These are phyloP conservation scores for Picus viridis DNA, from an alignment of 2,797 vertebrate species.

Conservation along the genomic window DNA sequence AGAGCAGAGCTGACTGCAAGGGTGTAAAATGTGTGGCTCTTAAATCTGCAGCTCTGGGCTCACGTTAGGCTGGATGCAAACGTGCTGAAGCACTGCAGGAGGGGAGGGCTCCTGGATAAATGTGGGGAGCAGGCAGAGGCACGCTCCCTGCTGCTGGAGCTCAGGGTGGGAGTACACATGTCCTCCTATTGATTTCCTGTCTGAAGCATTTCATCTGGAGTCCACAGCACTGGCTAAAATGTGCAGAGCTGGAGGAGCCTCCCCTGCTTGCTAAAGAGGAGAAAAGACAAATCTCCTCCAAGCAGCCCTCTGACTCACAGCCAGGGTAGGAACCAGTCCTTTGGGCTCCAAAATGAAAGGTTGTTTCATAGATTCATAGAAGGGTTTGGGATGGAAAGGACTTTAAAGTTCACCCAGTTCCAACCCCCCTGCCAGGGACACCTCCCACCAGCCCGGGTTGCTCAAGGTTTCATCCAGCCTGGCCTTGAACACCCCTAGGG, in stretches of 20 bases:
- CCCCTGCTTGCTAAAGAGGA: background rate
- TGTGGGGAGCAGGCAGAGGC: background rate
- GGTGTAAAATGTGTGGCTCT: background rate
- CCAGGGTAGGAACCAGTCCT: background rate
- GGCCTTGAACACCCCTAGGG: no score
- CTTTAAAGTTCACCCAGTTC: no score
- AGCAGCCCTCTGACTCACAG: background rate
- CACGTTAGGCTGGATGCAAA: background rate
- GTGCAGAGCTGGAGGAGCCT: background rate
- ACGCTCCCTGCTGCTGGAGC: background rate
- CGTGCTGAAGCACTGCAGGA: background rate
- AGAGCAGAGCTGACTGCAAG: background rate
- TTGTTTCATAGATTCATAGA: no score
- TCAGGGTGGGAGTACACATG: background rate
- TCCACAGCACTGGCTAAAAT: background rate
- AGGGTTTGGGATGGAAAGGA: no score
- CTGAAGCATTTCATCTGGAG: background rate
- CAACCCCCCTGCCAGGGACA: no score
- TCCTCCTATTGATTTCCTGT: background rate
- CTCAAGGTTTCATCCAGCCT: no score
- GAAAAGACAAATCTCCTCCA: background rate
- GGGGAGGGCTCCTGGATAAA: background rate
- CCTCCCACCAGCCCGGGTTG: no score
- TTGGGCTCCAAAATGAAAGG: background rate
- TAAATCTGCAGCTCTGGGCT: background rate